phyloP scores from a whole-genome alignment of 2,888 invertebrate genomes.

The Clanis bilineata region DNA sequence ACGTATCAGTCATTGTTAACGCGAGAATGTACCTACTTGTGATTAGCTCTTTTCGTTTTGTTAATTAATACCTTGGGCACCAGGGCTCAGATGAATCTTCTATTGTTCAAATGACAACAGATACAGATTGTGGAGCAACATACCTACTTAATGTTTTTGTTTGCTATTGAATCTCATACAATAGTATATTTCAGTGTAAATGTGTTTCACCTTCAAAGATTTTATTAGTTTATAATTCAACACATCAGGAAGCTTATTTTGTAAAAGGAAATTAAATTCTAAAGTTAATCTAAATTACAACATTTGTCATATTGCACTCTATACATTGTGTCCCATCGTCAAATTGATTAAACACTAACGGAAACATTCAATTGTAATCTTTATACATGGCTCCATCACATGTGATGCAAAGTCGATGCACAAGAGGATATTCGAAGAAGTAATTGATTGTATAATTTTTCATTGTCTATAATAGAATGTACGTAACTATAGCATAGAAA shows the following conservation, averaged over 20 bases:
- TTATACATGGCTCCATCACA: conserved; percentile 13
- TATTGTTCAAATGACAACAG: neutral
- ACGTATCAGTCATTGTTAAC: conserved; percentile 8
- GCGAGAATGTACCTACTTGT: neutral
- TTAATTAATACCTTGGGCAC: conserved; percentile 10
- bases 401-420: conserved; percentile 7
- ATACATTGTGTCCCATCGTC: conserved; percentile 14
- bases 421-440: neutral
- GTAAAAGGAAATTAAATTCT: neutral
- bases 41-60: neutral
- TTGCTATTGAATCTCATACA: neutral
- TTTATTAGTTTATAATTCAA: too few species aligned
- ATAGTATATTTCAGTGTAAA: neutral
- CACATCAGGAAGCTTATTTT: neutral
- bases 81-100: neutral
- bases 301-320: conserved; percentile 10
- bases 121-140: neutral
- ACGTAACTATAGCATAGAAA: too few species aligned
- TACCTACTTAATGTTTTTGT: neutral
- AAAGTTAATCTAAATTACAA: neutral
- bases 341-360: conserved; percentile 55
- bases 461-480: too few species aligned
- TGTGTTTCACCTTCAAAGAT: too few species aligned
- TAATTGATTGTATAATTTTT: neutral
- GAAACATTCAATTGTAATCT: conserved; percentile 62